A percentile compares a stretch with the other conserved stretches of the same genome.
phyloP scores from a whole-genome alignment of 2,113 vertebrate genomes.

The Siniperca knerii region DNA sequence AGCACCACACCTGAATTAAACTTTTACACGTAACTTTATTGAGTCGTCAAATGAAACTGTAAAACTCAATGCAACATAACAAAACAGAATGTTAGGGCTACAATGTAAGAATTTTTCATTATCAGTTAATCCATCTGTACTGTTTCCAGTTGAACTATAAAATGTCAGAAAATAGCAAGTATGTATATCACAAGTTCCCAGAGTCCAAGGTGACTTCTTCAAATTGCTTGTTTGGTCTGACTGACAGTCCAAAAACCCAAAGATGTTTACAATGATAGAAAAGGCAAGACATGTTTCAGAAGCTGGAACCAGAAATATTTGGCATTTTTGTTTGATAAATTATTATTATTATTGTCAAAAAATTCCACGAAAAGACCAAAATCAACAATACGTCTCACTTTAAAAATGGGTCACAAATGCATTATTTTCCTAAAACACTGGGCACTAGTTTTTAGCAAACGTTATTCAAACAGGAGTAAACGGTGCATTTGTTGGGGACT shows the following conservation, averaged over 20 bases:
- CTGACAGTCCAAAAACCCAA: neutral
- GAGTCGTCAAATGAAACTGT: neutral
- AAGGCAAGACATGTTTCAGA: neutral
- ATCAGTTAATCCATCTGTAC: neutral
- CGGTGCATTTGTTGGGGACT: neutral
- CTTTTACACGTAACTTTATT: neutral
- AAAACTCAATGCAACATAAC: neutral
- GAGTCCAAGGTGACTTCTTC: neutral
- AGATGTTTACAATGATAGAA: neutral
- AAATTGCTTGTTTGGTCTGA: neutral
- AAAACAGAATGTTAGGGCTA: neutral
- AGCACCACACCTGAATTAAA: neutral
- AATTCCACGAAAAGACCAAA: neutral
- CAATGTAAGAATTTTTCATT: neutral
- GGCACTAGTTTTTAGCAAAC: neutral
- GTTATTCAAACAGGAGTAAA: no score
- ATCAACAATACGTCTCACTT: neutral
- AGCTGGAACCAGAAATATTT: neutral
- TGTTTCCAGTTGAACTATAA: neutral
- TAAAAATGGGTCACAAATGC: neutral
- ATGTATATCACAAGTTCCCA: neutral
- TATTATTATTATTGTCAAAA: neutral
- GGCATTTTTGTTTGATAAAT: neutral
- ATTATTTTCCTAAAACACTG: neutral
- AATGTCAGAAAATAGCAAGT: neutral